Percentiles rank a stretch among this genome's conserved stretches.
Conservation (phyloP, 37 sponge, comb jelly and placozoan genomes). For the Lycopodina hypogea region DNA sequence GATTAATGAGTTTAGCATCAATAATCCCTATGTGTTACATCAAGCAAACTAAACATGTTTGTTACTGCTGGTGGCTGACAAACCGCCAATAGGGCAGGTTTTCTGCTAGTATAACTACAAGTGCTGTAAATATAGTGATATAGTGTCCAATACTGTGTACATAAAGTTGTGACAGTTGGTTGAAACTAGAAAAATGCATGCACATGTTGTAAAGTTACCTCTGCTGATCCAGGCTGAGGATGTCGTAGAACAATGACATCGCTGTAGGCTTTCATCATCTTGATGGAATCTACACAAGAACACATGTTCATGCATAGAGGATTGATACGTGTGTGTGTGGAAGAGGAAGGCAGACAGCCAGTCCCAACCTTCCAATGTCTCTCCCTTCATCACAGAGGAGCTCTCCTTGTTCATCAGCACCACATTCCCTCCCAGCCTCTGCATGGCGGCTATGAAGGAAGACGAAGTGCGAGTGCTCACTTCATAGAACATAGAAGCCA, state of each 20-base stretch:
- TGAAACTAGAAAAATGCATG: no score
- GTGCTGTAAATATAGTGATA: no score
- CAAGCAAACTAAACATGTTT: no score
- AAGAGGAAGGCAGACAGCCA: constrained; percentile 53
- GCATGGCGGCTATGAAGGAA: constrained; percentile 96
- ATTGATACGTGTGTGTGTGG: constrained; percentile 7
- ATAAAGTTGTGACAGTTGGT: no score
- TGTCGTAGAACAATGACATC: constrained; percentile 93
- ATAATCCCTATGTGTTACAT: no score
- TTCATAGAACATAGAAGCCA: constrained; percentile 95
- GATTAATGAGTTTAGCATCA: no score
- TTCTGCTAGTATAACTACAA: no score
- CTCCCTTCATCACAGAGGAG: constrained; percentile 96
- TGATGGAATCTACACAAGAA: constrained; percentile 76
- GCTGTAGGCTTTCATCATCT: constrained; percentile 90
- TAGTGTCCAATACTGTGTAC: no score
- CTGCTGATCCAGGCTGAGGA: constrained; percentile 82
- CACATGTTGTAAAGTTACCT: constrained; percentile 9
- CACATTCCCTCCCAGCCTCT: constrained; percentile 89
- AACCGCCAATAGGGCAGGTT: no score
- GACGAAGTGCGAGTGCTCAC: constrained; percentile 92
- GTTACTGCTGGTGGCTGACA: no score
- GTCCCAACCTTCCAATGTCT: constrained; percentile 85
- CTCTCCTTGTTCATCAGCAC: constrained; percentile 67
- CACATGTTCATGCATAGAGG: no score